Evolutionary conservation across 2,797 vertebrate genomes (phyloP).

Genomic region (Mus caroli): DNA sequence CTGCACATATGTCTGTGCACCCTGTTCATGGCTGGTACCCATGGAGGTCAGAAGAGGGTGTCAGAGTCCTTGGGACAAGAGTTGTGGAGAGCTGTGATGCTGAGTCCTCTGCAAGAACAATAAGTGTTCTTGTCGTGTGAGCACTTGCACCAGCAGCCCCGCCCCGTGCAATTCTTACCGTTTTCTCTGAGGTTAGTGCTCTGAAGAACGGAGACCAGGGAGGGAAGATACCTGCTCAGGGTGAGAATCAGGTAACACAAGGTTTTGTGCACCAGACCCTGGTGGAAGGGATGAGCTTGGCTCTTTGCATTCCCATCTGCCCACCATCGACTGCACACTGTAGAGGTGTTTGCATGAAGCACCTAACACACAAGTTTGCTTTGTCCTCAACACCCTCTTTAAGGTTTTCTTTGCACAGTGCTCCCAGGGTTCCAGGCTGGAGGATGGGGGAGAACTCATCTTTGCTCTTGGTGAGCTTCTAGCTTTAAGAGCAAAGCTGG

Average conservation of each 20-base stretch:
- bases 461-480: neutral
- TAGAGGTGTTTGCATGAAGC: neutral
- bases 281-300: neutral
- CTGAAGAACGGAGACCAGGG: neutral
- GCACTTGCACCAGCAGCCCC: no score
- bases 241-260: neutral
- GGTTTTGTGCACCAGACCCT: neutral
- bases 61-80: neutral
- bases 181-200: neutral
- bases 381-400: neutral
- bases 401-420: neutral
- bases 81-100: neutral
- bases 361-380: neutral
- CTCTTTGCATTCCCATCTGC: neutral
- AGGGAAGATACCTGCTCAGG: neutral
- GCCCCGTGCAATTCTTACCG: neutral
- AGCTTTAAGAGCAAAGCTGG: conserved; percentile 1
- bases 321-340: neutral
- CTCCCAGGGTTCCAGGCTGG: neutral
- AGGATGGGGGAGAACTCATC: neutral
- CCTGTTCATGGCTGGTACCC: neutral
- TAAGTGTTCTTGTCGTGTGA: neutral
- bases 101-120: neutral
- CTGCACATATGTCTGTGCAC: neutral
- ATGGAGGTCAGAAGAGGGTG: no score